These are phyloP conservation scores for Kryphioiulus occultus DNA, from an alignment of 2,888 invertebrate species.

Conservation along the genomic window DNA sequence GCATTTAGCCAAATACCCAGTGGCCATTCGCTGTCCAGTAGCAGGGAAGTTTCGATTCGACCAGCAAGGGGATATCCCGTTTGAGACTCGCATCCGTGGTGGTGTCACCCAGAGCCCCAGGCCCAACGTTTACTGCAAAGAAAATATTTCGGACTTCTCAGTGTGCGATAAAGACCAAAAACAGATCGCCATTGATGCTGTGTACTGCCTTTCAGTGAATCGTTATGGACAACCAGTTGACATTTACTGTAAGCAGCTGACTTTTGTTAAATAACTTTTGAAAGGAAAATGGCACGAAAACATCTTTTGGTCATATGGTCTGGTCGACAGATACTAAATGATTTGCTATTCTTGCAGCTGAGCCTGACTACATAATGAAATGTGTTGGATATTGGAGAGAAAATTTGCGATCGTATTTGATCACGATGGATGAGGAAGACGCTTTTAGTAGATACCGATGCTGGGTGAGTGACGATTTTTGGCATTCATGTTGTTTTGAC, in stretches of 20 bases:
- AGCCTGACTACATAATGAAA: slow-evolving; percentile 95
- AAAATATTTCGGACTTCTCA: slow-evolving; percentile 93
- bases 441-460: slow-evolving; percentile 95
- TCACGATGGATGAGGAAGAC: slow-evolving; percentile 95
- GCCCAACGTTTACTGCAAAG: slow-evolving; percentile 89
- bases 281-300: too few relatives aligned
- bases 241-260: slow-evolving; percentile 76
- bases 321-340: background rate
- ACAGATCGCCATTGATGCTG: slow-evolving; percentile 91
- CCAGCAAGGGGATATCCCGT: slow-evolving; percentile 87
- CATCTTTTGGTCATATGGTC: too few relatives aligned
- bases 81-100: slow-evolving; percentile 93
- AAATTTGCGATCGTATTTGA: slow-evolving; percentile 93
- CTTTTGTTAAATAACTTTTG: too few relatives aligned
- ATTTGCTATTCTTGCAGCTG: slow-evolving; percentile 66
- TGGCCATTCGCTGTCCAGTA: slow-evolving; percentile 91
- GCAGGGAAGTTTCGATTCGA: slow-evolving; percentile 96
- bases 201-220: slow-evolving; percentile 96
- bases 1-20: slow-evolving; percentile 77
- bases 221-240: slow-evolving; percentile 93
- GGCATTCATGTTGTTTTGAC: background rate
- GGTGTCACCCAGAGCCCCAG: slow-evolving; percentile 94
- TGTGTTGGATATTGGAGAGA: slow-evolving; percentile 99
- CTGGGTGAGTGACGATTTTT: slow-evolving; percentile 73
- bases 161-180: slow-evolving; percentile 96